A percentile compares a stretch with the other conserved stretches of the same genome.
These are phyloP conservation scores for Leucophenga montana DNA, from an alignment of 2,888 invertebrate species.

Conservation along the genomic window DNA sequence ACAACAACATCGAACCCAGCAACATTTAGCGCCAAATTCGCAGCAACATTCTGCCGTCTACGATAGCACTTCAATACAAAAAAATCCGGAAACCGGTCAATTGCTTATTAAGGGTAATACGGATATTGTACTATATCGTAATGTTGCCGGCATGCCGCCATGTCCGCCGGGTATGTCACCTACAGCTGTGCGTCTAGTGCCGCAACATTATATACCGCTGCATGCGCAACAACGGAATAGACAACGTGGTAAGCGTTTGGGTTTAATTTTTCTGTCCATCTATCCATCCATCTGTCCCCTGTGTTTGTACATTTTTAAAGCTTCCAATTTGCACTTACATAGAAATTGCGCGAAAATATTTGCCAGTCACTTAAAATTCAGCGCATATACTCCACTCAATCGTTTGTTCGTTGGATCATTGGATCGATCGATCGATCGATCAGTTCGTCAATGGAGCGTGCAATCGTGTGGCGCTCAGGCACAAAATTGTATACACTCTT, in stretches of 20 bases:
- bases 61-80: slow-evolving; percentile 51
- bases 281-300: not conserved
- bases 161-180: slow-evolving; percentile 68
- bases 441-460: not conserved
- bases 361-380: slow-evolving; percentile 12
- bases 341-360: slow-evolving; percentile 18
- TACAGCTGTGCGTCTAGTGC: slow-evolving; percentile 58
- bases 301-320: not conserved
- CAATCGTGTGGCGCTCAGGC: slow-evolving; percentile 12
- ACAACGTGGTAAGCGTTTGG: slow-evolving; percentile 66
- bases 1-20: slow-evolving; percentile 46
- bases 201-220: slow-evolving; percentile 68
- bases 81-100: slow-evolving; percentile 57
- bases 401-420: not conserved
- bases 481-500: slow-evolving; percentile 1
- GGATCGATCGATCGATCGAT: no score
- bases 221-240: slow-evolving; percentile 60
- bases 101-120: slow-evolving; percentile 69
- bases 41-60: slow-evolving; percentile 45
- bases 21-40: slow-evolving; percentile 51
- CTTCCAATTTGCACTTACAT: not conserved
- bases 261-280: not conserved
- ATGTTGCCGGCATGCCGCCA: slow-evolving; percentile 65
- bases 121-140: slow-evolving; percentile 70
- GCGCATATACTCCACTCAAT: not conserved